phyloP scores from a whole-genome alignment of 2,888 invertebrate genomes.

The Ormyrus rosae region DNA sequence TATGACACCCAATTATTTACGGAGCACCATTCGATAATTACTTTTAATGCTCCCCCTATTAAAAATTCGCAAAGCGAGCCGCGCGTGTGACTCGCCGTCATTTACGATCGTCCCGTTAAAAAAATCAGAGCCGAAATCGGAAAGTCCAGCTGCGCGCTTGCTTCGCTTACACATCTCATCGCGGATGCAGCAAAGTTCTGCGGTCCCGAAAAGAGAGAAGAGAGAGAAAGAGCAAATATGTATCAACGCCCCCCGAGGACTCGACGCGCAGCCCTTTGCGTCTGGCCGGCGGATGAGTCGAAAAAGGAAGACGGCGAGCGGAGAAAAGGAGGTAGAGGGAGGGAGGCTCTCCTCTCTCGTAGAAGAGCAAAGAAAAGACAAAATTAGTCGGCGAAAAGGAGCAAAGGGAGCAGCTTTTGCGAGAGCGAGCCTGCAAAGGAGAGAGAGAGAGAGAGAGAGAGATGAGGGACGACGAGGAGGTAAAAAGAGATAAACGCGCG shows the following conservation, averaged over 20 bases:
- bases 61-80: too few species aligned
- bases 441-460: slow-evolving; percentile 29
- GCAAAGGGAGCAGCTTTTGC: background rate
- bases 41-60: too few species aligned
- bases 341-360: slow-evolving; percentile 6
- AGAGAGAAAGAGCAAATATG: slow-evolving; percentile 60
- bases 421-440: slow-evolving; percentile 41
- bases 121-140: background rate
- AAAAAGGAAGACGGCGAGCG: slow-evolving; percentile 20
- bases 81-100: too few species aligned
- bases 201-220: background rate
- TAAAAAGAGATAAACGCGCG: slow-evolving; percentile 40
- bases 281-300: slow-evolving; percentile 51
- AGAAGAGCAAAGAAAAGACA: slow-evolving; percentile 54
- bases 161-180: slow-evolving; percentile 9
- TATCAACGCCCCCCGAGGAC: slow-evolving; percentile 62
- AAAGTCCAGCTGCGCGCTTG: too few species aligned
- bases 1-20: too few species aligned
- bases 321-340: background rate
- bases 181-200: slow-evolving; percentile 2
- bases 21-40: too few species aligned
- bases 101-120: background rate
- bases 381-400: slow-evolving; percentile 50
- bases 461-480: slow-evolving; percentile 13
- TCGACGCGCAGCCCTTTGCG: slow-evolving; percentile 52